These are phyloP conservation scores for Apamea epomidion DNA, from an alignment of 2,888 invertebrate species.

Conservation along the genomic window DNA sequence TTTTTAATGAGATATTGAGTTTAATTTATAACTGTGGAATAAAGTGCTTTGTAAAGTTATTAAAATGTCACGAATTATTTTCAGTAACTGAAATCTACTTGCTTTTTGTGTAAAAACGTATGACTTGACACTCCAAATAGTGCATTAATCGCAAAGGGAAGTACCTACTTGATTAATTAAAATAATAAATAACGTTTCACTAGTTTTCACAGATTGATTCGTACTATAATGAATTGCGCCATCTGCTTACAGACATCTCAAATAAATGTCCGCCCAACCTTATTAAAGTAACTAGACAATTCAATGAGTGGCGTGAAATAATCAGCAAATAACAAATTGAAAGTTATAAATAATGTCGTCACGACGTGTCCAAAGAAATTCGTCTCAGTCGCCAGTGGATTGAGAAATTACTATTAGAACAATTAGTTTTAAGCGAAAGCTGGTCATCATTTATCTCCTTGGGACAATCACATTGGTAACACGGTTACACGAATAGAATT, in stretches of 20 bases:
- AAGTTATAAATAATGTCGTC: slow-evolving; percentile 76
- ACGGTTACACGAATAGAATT: slow-evolving; percentile 69
- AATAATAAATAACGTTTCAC: neutral
- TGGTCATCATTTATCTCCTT: slow-evolving; percentile 81
- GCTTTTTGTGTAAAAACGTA: neutral
- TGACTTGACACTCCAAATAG: neutral
- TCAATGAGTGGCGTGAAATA: slow-evolving; percentile 58
- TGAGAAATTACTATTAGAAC: slow-evolving; percentile 84
- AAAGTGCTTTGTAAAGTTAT: neutral
- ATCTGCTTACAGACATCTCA: slow-evolving; percentile 30
- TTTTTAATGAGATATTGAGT: slow-evolving; percentile 11
- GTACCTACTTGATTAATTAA: neutral
- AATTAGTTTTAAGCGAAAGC: slow-evolving; percentile 84
- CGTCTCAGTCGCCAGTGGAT: slow-evolving; percentile 78
- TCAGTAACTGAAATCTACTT: neutral
- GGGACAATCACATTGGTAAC: slow-evolving; percentile 80
- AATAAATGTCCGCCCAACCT: slow-evolving; percentile 51
- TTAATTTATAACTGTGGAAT: neutral
- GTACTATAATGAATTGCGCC: slow-evolving; percentile 41
- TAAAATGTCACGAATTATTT: neutral
- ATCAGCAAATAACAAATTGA: slow-evolving; percentile 73
- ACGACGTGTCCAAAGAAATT: slow-evolving; percentile 79
- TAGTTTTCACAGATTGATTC: slow-evolving; percentile 15
- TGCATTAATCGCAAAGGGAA: slow-evolving; percentile 7
- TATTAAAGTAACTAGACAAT: slow-evolving; percentile 60